Evolutionary conservation across 2,113 vertebrate genomes (phyloP).

Genomic region (Sula dactylatra): DNA sequence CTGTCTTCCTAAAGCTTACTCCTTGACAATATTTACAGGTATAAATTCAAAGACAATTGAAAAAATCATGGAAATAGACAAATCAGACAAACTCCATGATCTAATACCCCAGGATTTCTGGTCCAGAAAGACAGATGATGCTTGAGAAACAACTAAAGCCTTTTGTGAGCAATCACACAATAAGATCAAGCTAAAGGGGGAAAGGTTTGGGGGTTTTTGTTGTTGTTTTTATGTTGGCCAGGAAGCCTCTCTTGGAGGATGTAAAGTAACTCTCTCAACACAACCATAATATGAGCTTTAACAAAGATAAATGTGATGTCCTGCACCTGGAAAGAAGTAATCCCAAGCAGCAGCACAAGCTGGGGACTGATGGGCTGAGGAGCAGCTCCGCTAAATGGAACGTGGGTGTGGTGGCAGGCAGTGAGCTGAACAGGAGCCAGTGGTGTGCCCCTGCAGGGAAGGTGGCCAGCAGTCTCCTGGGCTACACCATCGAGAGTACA

Average conservation of each 20-base stretch:
- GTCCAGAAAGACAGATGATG: neutral
- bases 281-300: neutral
- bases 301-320: neutral
- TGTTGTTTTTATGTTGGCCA: neutral
- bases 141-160: neutral
- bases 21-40: neutral
- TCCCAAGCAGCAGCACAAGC: neutral
- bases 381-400: neutral
- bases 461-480: neutral
- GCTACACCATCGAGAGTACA: neutral
- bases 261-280: neutral
- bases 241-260: neutral
- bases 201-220: neutral
- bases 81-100: neutral
- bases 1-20: slow-evolving; percentile 7
- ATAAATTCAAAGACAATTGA: neutral
- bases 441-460: neutral
- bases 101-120: neutral
- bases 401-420: neutral
- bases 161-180: neutral
- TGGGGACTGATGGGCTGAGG: neutral
- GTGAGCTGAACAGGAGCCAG: neutral
- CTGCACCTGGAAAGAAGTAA: neutral
- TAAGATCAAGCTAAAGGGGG: neutral
- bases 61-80: neutral